These are phyloP conservation scores for Pollenia labialis DNA, from an alignment of 2,888 invertebrate genomes.

Conservation along the genomic window DNA sequence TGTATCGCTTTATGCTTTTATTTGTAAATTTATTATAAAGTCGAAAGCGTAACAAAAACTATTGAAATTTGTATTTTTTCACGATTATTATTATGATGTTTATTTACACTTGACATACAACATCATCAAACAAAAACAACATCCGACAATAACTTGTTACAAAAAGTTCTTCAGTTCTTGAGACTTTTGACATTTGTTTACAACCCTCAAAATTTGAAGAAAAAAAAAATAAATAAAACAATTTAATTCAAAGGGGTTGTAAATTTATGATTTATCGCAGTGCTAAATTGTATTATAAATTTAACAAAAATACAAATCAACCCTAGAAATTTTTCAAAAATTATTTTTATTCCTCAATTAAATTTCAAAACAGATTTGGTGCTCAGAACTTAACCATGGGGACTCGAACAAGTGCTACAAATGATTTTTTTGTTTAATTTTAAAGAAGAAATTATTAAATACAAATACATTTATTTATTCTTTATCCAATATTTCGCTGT, in stretches of 20 bases:
- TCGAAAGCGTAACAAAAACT: constrained; percentile 64
- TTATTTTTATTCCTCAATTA: too few relatives aligned
- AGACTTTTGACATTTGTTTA: constrained; percentile 67
- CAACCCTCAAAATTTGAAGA: constrained; percentile 44
- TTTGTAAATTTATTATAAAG: constrained; percentile 63
- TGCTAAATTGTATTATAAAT: constrained; percentile 49
- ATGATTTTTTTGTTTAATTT: not conserved
- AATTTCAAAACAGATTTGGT: too few relatives aligned
- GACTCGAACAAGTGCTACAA: too few relatives aligned
- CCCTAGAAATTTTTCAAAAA: not conserved
- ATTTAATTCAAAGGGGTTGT: constrained; percentile 51
- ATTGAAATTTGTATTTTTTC: constrained; percentile 54
- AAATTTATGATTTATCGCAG: constrained; percentile 56
- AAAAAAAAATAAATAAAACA: constrained; percentile 8
- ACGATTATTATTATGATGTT: constrained; percentile 57
- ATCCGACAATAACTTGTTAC: constrained; percentile 37
- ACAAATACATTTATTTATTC: too few relatives aligned
- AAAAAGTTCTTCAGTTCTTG: constrained; percentile 47
- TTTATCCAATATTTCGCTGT: too few relatives aligned
- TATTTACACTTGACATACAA: constrained; percentile 66
- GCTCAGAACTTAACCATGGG: too few relatives aligned
- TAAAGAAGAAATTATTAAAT: too few relatives aligned
- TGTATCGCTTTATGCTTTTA: constrained; percentile 62
- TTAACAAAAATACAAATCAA: constrained; percentile 31
- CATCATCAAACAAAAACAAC: constrained; percentile 53